Percentiles rank a stretch among this genome's conserved stretches.
These are phyloP conservation scores for Catocala nupta DNA, from an alignment of 2,888 invertebrate genomes.

Conservation along the genomic window DNA sequence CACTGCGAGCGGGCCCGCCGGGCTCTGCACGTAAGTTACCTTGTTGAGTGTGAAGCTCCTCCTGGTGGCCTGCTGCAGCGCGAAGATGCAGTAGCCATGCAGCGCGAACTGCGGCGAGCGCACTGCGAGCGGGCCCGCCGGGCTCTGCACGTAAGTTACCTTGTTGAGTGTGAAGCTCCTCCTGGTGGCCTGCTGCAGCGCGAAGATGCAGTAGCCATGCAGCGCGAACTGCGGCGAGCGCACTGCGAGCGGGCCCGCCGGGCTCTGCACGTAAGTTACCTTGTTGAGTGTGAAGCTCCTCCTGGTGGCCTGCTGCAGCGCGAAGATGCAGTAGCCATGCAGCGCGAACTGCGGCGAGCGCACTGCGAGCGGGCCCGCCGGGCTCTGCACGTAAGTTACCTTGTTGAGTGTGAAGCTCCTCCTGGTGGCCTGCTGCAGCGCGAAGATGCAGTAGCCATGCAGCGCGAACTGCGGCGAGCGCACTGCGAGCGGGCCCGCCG, in stretches of 20 bases:
- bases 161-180: constrained; percentile 94
- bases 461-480: constrained; percentile 94
- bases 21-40: constrained; percentile 91
- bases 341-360: constrained; percentile 94
- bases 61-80: constrained; percentile 92
- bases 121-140: constrained; percentile 95
- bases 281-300: constrained; percentile 94
- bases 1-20: constrained; percentile 95
- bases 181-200: constrained; percentile 92
- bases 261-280: constrained; percentile 91
- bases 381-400: constrained; percentile 91
- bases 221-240: constrained; percentile 94
- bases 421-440: constrained; percentile 92
- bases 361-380: constrained; percentile 95
- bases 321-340: constrained; percentile 95
- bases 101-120: constrained; percentile 94
- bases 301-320: constrained; percentile 92
- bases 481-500: constrained; percentile 95
- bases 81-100: constrained; percentile 95
- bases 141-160: constrained; percentile 91
- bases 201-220: constrained; percentile 95
- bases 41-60: constrained; percentile 94
- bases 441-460: constrained; percentile 95
- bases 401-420: constrained; percentile 94
- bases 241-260: constrained; percentile 95